phyloP scores from a whole-genome alignment of 2,888 invertebrate genomes.

The Morinoia aosen region DNA sequence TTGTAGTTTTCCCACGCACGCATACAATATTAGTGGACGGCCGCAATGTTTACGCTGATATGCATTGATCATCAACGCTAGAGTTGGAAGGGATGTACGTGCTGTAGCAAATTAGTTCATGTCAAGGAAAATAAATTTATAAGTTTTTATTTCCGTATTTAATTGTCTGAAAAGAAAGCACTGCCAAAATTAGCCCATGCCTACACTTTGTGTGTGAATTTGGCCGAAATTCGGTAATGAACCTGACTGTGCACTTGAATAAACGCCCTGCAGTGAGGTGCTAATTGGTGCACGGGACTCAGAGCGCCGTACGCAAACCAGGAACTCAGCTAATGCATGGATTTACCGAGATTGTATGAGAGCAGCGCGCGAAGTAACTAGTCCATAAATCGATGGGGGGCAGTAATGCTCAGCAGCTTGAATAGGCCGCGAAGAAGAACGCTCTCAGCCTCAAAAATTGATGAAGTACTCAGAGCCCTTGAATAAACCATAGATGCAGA shows the following conservation, averaged over 20 bases:
- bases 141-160: no score
- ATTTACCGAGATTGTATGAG: background rate
- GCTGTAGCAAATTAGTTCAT: background rate
- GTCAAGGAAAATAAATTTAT: background rate
- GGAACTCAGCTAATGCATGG: background rate
- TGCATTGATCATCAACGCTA: no score
- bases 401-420: background rate
- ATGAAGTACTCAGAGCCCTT: background rate
- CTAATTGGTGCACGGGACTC: background rate
- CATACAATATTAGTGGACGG: no score
- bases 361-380: background rate
- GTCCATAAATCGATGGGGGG: background rate
- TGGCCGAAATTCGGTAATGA: background rate
- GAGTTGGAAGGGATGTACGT: no score
- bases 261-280: background rate
- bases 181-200: no score
- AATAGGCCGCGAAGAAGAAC: background rate
- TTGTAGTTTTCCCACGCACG: no score
- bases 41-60: no score
- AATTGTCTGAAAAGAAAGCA: background rate
- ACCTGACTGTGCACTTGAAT: background rate
- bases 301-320: background rate
- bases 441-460: background rate
- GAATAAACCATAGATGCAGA: background rate
- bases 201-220: no score